Conservation (phyloP, 2,888 invertebrate genomes). For the Anticlea derivata region DNA sequence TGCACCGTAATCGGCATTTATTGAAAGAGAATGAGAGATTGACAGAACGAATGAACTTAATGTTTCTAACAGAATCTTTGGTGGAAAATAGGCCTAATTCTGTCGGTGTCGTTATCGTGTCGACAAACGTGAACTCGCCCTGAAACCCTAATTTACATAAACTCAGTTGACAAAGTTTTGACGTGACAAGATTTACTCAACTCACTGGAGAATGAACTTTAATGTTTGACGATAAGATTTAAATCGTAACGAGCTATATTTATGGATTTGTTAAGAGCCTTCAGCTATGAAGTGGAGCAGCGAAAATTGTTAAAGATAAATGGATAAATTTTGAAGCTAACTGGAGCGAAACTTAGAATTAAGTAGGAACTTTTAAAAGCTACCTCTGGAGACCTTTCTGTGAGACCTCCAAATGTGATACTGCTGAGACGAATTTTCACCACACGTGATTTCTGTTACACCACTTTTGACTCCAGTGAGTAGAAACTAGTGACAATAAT, state of each 20-base stretch:
- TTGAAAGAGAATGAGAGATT: too few relatives aligned
- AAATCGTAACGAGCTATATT: constrained; percentile 30
- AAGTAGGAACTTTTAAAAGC: constrained; percentile 2
- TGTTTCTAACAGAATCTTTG: too few relatives aligned
- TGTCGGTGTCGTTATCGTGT: constrained; percentile 17
- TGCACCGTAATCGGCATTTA: too few relatives aligned
- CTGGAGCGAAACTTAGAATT: constrained; percentile 16
- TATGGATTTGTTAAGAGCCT: constrained; percentile 31
- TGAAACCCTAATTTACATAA: constrained; percentile 26
- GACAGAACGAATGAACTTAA: too few relatives aligned
- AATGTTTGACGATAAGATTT: constrained; percentile 32
- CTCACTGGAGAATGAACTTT: constrained; percentile 34
- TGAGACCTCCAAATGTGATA: not conserved
- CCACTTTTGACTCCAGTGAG: too few relatives aligned
- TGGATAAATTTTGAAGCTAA: constrained; percentile 16
- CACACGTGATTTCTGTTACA: too few relatives aligned
- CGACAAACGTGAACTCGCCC: constrained; percentile 19
- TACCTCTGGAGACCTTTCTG: too few relatives aligned
- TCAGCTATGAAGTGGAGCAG: constrained; percentile 27
- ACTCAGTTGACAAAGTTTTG: constrained; percentile 37
- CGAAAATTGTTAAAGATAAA: constrained; percentile 29
- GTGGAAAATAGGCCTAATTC: not conserved
- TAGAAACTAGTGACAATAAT: too few relatives aligned
- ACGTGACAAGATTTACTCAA: constrained; percentile 36
- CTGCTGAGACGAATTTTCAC: too few relatives aligned